These are phyloP conservation scores for Pithys albifrons DNA, from an alignment of 2,113 vertebrate genomes.

Conservation along the genomic window DNA sequence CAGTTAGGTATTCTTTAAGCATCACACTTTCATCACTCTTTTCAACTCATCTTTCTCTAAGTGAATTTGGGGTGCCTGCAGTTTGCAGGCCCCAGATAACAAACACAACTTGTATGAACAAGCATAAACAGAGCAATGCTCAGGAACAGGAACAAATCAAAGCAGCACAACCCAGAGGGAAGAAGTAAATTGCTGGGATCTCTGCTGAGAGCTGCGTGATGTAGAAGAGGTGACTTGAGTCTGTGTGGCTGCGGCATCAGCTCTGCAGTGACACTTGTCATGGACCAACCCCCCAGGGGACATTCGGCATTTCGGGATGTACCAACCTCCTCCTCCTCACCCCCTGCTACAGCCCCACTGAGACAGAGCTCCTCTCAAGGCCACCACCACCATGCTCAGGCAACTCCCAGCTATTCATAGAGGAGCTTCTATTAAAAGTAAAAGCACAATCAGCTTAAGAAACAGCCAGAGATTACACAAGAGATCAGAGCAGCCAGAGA, in stretches of 20 bases:
- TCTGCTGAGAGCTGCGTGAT: neutral
- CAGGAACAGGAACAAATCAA: neutral
- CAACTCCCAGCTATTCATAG: constrained; percentile 65
- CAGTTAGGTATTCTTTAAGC: neutral
- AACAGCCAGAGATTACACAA: constrained; percentile 62
- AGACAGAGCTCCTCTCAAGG: neutral
- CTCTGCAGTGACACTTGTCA: neutral
- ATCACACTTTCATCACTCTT: neutral
- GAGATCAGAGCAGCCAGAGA: constrained; percentile 48
- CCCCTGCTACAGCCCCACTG: neutral
- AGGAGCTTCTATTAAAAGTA: constrained; percentile 67
- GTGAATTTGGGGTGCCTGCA: neutral
- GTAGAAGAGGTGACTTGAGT: neutral
- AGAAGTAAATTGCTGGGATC: neutral
- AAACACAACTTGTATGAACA: neutral
- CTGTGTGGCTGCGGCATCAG: constrained; percentile 9
- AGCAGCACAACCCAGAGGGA: neutral
- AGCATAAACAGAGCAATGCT: neutral
- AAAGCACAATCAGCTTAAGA: constrained; percentile 72
- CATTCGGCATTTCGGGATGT: neutral
- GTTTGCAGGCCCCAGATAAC: neutral
- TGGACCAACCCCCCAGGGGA: neutral
- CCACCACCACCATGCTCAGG: neutral
- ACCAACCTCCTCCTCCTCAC: neutral
- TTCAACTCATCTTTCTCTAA: neutral